Conservation (phyloP, 2,888 invertebrate species). For the Heliconius cydno region DNA sequence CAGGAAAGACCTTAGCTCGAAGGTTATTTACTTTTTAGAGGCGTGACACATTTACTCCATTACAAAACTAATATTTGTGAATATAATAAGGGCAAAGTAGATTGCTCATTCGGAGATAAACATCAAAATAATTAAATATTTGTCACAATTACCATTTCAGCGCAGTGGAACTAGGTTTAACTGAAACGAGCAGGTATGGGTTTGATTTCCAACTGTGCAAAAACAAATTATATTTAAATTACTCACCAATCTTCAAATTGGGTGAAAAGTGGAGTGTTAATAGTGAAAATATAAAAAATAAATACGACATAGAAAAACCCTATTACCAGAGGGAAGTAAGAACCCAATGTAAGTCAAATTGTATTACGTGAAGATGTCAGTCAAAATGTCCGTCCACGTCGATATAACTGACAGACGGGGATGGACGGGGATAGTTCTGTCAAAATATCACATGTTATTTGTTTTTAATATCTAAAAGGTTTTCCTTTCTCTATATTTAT, state of each 20-base stretch:
- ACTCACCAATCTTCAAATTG: too few species aligned
- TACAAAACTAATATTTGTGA: slow-evolving; percentile 15
- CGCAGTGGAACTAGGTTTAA: neutral
- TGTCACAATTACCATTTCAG: neutral
- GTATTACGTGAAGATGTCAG: slow-evolving; percentile 39
- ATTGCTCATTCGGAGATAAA: slow-evolving; percentile 1
- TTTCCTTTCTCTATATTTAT: slow-evolving; percentile 2
- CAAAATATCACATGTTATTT: slow-evolving; percentile 26
- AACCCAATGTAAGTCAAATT: slow-evolving; percentile 47
- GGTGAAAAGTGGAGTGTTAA: too few species aligned
- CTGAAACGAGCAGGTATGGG: neutral
- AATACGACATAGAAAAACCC: neutral
- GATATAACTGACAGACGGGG: slow-evolving; percentile 49
- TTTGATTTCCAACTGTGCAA: neutral
- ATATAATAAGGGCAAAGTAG: slow-evolving; percentile 3
- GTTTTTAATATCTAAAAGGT: slow-evolving; percentile 23
- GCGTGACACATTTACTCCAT: slow-evolving; percentile 1
- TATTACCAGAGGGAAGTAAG: neutral
- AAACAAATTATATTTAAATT: too few species aligned
- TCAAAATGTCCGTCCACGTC: slow-evolving; percentile 43
- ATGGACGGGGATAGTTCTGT: slow-evolving; percentile 39
- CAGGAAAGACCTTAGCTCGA: slow-evolving; percentile 15
- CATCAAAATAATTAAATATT: slow-evolving; percentile 1
- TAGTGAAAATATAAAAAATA: neutral
- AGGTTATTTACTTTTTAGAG: slow-evolving; percentile 14